A percentile compares a stretch with the other conserved stretches of the same genome.
phyloP scores from a whole-genome alignment of 2,113 vertebrate species.

The Pholis gunnellus region DNA sequence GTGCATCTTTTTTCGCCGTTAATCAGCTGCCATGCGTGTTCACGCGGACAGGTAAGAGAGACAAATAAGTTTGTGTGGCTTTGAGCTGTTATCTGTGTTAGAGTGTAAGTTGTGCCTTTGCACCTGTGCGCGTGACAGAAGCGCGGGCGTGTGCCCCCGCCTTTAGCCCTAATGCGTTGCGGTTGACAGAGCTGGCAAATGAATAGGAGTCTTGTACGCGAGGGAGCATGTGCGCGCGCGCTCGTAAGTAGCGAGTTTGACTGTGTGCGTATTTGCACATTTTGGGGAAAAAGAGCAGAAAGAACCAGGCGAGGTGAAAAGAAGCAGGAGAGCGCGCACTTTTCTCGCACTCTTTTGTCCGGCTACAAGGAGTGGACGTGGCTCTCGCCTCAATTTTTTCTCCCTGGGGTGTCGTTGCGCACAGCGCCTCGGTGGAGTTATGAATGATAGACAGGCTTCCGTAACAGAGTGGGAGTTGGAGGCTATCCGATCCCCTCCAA shows the following conservation, averaged over 20 bases:
- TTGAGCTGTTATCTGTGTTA: neutral
- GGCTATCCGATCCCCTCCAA: conserved; percentile 44
- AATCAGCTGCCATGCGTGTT: conserved; percentile 31
- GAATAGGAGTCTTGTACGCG: conserved; percentile 16
- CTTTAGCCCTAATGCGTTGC: neutral
- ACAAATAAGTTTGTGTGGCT: conserved; percentile 41
- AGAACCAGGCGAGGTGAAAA: accelerated
- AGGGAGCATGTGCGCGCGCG: conserved; percentile 3
- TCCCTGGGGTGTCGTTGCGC: conserved; percentile 45
- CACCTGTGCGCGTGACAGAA: conserved; percentile 34
- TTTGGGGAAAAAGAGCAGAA: neutral
- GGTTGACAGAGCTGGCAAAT: neutral
- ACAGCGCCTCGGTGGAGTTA: conserved; percentile 34
- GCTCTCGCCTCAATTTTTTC: neutral
- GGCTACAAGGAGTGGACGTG: conserved; percentile 14
- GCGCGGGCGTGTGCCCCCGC: conserved; percentile 22
- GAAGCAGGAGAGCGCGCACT: conserved; percentile 30
- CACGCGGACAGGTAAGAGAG: conserved; percentile 35
- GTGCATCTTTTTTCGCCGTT: neutral
- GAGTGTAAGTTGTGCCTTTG: conserved; percentile 43
- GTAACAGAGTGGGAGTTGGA: conserved; percentile 52
- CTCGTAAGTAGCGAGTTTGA: conserved; percentile 5
- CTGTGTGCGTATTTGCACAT: conserved; percentile 18
- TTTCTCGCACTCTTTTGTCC: neutral
- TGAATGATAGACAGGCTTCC: conserved; percentile 48